phyloP scores from a whole-genome alignment of 1,140 invertebrate genomes.

The Thalassaphorura encarpata region DNA sequence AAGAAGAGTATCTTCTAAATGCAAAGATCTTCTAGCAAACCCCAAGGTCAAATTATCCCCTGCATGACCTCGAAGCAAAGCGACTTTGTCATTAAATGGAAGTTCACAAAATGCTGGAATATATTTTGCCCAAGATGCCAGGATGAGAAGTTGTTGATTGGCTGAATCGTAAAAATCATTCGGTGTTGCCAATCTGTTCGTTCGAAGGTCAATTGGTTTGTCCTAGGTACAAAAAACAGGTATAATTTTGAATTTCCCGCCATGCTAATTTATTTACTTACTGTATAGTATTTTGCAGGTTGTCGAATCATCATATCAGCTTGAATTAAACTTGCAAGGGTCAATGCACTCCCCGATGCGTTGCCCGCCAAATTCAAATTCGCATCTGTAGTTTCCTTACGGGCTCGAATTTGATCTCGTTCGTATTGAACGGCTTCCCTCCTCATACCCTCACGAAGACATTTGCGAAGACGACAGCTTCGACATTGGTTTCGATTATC shows the following conservation, averaged over 20 bases:
- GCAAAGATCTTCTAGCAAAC: slow-evolving; percentile 79
- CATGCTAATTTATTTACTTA: not conserved
- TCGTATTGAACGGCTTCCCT: slow-evolving; percentile 99
- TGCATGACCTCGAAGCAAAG: slow-evolving; percentile 83
- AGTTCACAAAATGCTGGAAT: slow-evolving; percentile 92
- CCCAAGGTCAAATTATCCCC: slow-evolving; percentile 87
- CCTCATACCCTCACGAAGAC: too few species aligned
- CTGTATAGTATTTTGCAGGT: slow-evolving; percentile 39
- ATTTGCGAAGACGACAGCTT: too few species aligned
- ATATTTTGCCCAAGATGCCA: slow-evolving; percentile 98
- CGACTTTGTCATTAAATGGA: slow-evolving; percentile 86
- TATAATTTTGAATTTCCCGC: too few species aligned
- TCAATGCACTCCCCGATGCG: slow-evolving; percentile 62
- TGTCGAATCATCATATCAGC: slow-evolving; percentile 86
- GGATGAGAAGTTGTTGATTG: slow-evolving; percentile 88
- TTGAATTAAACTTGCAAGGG: slow-evolving; percentile 76
- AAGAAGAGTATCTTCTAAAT: slow-evolving; percentile 76
- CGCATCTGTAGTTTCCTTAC: slow-evolving; percentile 76
- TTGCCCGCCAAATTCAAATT: too few species aligned
- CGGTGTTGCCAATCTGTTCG: slow-evolving; percentile 78
- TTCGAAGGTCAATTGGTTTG: slow-evolving; percentile 41
- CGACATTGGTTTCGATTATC: too few species aligned
- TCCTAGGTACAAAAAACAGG: too few species aligned
- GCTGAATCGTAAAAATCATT: slow-evolving; percentile 95
- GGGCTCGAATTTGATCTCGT: slow-evolving; percentile 86